Base-by-base conservation (phyloP, 2,888 invertebrate species). In the Rotaria magnacalcarata region DNA sequence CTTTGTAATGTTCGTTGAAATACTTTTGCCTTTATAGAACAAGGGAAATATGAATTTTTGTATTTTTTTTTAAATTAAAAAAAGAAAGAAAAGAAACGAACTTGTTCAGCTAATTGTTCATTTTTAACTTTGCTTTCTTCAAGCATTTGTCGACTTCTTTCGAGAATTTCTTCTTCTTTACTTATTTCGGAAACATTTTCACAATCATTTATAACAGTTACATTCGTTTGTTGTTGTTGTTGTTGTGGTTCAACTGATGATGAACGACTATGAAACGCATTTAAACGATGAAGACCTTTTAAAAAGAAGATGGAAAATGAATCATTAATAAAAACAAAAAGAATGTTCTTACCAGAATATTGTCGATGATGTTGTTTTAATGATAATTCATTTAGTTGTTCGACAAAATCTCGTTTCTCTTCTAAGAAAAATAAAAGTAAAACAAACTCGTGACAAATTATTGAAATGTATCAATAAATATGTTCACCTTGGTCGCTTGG, bases 71-170 rank as follows among this genome's bases (percentile, higher is more conserved):
- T 2, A 34, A n/a, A n/a, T n/a, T n/a, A 34, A 34, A 34, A 2
- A 34, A 34, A 34, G 34, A 34, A 34, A 34, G 34, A 34, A 34
- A 67, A 16, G 11, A 4, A 80, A 80, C 80, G 34, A 80, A 80
- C 80, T 80, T 80, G 80, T 80, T 80, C 80, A 80, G 80, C 80
- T 80, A 80, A 80, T 80, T 80, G 80, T 43, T 80, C 80, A 47
- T 80, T 80, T 80, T 80, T 80, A 3, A 24, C 47, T 80, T 80
- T 47, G n/a, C 47, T 80, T 80, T 80, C 80, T 80, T 80, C 80
- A n/a, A 80, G 80, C 43, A 80, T 80, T 80, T 80, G 80, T n/a
- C 80, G 80, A 80, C 80, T 80, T 80, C 47, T 80, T 80, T 80
- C 80, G 2, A 80, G n/a, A 80, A 80, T 34, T 11, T 80, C 80